Percentiles rank a stretch among this genome's conserved stretches.
Conservation (phyloP, 2,113 vertebrate genomes). For the Pangasianodon hypophthalmus region DNA sequence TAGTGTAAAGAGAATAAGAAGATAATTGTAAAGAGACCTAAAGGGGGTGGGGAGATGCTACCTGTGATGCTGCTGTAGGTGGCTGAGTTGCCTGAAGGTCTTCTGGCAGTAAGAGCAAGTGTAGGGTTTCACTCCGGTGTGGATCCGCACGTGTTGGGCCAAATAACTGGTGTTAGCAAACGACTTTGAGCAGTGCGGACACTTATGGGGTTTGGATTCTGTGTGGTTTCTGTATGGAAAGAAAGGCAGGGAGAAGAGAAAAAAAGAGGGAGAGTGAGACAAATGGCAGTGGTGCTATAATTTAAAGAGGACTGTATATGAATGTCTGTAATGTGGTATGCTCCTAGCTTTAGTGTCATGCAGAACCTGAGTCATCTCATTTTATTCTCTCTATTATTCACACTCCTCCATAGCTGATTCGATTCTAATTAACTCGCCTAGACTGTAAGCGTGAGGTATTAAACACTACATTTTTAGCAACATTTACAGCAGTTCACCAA, state of each 20-base stretch:
- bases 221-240: constrained; percentile 86
- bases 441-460: neutral
- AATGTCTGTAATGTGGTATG: neutral
- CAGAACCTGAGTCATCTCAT: neutral
- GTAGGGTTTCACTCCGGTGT: constrained; percentile 97
- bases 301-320: neutral
- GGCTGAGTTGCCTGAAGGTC: constrained; percentile 93
- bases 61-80: constrained; percentile 98
- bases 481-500: neutral
- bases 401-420: neutral
- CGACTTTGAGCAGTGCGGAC: constrained; percentile 97
- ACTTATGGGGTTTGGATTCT: constrained; percentile 98
- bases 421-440: neutral
- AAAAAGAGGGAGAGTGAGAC: constrained; percentile 4
- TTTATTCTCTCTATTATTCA: neutral
- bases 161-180: constrained; percentile 98
- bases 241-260: constrained; percentile 19
- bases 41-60: constrained; percentile 51
- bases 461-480: neutral
- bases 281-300: constrained; percentile 35
- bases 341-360: neutral
- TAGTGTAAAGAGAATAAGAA: neutral
- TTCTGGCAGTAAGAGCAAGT: constrained; percentile 95
- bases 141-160: constrained; percentile 96
- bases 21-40: neutral